Percentiles rank a stretch among this genome's conserved stretches.
These are phyloP conservation scores for Spatula clypeata DNA, from an alignment of 2,797 vertebrate species.

Conservation along the genomic window DNA sequence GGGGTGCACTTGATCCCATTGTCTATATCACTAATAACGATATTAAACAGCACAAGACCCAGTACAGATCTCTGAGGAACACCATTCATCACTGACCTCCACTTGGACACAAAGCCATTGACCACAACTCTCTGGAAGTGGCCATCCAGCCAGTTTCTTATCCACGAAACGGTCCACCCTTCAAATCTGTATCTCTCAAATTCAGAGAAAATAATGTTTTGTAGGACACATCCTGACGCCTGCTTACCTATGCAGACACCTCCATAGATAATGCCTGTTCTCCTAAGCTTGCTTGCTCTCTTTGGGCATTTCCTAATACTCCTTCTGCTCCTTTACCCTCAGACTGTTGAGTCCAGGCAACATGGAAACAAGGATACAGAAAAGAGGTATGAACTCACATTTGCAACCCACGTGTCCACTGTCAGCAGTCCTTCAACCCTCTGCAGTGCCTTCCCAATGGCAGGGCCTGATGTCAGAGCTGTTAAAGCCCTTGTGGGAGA, in stretches of 20 bases:
- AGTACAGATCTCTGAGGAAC: neutral
- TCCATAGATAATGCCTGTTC: neutral
- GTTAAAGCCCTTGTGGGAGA: neutral
- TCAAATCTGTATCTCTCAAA: neutral
- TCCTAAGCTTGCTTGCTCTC: neutral
- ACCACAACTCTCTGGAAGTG: neutral
- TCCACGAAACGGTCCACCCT: neutral
- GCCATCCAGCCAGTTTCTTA: neutral
- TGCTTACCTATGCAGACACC: neutral
- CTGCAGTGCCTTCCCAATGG: neutral
- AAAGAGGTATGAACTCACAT: neutral
- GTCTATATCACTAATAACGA: neutral
- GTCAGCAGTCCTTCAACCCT: neutral
- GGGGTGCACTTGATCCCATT: neutral
- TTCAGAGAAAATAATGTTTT: neutral
- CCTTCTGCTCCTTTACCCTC: neutral
- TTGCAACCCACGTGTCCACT: neutral
- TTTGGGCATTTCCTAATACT: neutral
- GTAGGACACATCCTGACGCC: neutral
- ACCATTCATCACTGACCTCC: neutral
- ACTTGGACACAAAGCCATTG: neutral
- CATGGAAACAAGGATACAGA: neutral
- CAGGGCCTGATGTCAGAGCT: neutral
- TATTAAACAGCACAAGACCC: neutral
- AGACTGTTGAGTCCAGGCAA: neutral